Percentiles rank a stretch among this genome's conserved stretches.
Conservation (phyloP, 2,888 invertebrate species). For the Lepas anatifera region DNA sequence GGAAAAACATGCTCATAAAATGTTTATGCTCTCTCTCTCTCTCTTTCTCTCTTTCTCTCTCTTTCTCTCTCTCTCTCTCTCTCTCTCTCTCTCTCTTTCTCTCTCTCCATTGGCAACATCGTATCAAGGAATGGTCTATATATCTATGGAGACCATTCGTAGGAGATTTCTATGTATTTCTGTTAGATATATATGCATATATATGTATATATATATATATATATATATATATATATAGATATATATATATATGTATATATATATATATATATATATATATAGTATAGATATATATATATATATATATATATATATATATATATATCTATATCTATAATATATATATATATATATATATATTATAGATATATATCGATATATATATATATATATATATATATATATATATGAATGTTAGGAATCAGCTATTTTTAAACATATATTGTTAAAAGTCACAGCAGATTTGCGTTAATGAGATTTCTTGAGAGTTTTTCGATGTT, state of each 20-base stretch:
- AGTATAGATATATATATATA: not conserved
- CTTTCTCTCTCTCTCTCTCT: too few relatives aligned
- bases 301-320: conserved; percentile 17
- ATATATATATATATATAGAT: not conserved
- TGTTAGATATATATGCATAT: too few relatives aligned
- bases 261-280: not conserved
- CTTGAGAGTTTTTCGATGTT: too few relatives aligned
- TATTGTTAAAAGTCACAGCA: not conserved
- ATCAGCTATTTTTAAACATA: not conserved
- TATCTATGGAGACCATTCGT: too few relatives aligned
- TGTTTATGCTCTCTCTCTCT: too few relatives aligned
- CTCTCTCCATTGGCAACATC: too few relatives aligned
- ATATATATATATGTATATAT: not conserved
- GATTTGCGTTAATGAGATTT: not conserved
- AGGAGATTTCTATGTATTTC: too few relatives aligned
- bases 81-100: too few relatives aligned
- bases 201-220: not conserved
- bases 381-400: conserved; percentile 16
- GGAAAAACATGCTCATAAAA: too few relatives aligned
- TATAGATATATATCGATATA: conserved; percentile 8
- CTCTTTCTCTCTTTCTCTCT: too few relatives aligned
- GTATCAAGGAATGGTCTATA: too few relatives aligned
- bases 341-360: conserved; percentile 12
- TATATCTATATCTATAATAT: not conserved
- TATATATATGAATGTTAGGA: conserved; percentile 14